A percentile compares a stretch with the other conserved stretches of the same genome.
These are phyloP conservation scores for Agelastica alni DNA, from an alignment of 2,888 invertebrate genomes.

Conservation along the genomic window DNA sequence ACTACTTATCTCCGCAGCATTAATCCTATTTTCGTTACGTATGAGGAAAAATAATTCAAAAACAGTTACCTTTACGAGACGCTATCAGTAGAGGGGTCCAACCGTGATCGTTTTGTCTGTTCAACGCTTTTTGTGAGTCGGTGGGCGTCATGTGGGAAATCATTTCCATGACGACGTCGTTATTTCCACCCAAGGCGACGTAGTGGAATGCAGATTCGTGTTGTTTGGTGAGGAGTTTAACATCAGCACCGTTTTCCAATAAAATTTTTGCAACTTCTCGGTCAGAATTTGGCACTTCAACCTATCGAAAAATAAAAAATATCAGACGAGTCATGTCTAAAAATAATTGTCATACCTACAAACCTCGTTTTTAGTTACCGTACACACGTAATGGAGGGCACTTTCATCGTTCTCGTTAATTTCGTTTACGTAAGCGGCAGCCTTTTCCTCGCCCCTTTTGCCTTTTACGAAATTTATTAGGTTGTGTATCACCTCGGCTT, in stretches of 20 bases:
- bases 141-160: slow-evolving; percentile 86
- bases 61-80: slow-evolving; percentile 78
- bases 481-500: slow-evolving; percentile 83
- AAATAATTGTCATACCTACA: neutral
- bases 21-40: too few species aligned
- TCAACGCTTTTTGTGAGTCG: slow-evolving; percentile 91
- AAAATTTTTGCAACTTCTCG: slow-evolving; percentile 88
- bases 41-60: too few species aligned
- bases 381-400: slow-evolving; percentile 92
- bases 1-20: too few species aligned
- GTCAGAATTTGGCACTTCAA: slow-evolving; percentile 70
- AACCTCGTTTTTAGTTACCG: slow-evolving; percentile 77
- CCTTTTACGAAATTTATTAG: slow-evolving; percentile 82
- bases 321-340: neutral
- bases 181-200: slow-evolving; percentile 93
- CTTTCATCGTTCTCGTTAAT: slow-evolving; percentile 92
- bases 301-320: neutral
- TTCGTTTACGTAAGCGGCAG: slow-evolving; percentile 84
- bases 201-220: slow-evolving; percentile 96
- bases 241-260: slow-evolving; percentile 90
- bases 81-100: slow-evolving; percentile 98
- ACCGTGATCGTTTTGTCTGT: slow-evolving; percentile 90
- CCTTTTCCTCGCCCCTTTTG: slow-evolving; percentile 74
- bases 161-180: slow-evolving; percentile 93
- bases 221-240: slow-evolving; percentile 80